phyloP scores from a whole-genome alignment of 2,113 vertebrate species.

The Coptodon rendalli region DNA sequence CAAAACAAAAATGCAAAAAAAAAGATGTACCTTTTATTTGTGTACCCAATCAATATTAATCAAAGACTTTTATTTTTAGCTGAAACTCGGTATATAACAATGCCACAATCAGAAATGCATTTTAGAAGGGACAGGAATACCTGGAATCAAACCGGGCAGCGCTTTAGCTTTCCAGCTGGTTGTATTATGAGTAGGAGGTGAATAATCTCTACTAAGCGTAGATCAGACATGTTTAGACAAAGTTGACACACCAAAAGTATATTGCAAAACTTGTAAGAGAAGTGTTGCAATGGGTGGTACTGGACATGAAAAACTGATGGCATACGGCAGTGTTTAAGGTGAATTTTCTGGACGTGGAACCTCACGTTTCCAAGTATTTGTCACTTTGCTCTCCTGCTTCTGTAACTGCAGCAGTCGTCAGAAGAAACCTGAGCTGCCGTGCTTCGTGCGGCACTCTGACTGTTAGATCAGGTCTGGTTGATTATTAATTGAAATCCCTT shows the following conservation, averaged over 20 bases:
- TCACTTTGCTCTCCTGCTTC: neutral
- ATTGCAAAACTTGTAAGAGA: neutral
- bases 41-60: neutral
- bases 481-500: constrained; percentile 54
- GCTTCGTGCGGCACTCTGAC: neutral
- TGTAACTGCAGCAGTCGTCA: neutral
- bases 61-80: neutral
- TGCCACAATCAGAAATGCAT: neutral
- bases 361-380: neutral
- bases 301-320: neutral
- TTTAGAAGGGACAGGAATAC: neutral
- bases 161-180: neutral
- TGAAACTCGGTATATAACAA: neutral
- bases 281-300: neutral
- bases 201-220: neutral
- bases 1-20: neutral
- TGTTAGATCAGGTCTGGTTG: constrained; percentile 11
- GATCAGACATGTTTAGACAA: neutral
- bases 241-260: neutral
- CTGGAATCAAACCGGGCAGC: neutral
- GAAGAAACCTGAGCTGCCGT: constrained; percentile 3
- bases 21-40: neutral
- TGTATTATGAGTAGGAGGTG: neutral
- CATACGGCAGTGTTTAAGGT: neutral
- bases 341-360: neutral